A percentile compares a stretch with the other conserved stretches of the same genome.
Evolutionary conservation across 2,113 vertebrate genomes (phyloP).

Genomic region (Malaclemys terrapin): DNA sequence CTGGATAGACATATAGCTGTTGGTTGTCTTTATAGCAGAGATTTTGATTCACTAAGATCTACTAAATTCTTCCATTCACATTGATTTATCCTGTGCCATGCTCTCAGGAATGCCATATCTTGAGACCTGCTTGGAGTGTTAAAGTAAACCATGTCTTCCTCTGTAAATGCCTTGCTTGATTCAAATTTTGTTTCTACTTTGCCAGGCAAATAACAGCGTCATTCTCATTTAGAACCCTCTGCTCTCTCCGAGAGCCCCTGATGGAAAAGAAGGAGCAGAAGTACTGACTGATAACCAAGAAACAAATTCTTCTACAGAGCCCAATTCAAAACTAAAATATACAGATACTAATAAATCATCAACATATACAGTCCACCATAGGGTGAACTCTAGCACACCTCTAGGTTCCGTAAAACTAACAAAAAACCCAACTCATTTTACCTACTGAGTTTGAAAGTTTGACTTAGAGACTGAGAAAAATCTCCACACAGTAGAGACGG

Average conservation of each 20-base stretch:
- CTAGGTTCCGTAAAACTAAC: not conserved
- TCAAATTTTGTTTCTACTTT: not conserved
- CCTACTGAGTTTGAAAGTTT: not conserved
- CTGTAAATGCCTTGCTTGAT: not conserved
- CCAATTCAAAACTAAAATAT: not conserved
- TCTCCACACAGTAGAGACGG: slow-evolving; percentile 4
- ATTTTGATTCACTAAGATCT: not conserved
- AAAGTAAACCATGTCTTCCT: not conserved
- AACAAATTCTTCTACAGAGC: not conserved
- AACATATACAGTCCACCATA: not conserved
- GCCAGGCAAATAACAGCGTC: rapidly evolving
- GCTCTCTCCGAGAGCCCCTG: not conserved
- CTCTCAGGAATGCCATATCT: not conserved
- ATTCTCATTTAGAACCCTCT: not conserved
- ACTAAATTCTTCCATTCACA: not conserved
- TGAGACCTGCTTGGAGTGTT: not conserved
- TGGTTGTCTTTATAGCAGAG: not conserved
- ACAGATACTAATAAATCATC: not conserved
- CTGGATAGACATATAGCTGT: not conserved
- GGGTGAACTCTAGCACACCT: not conserved
- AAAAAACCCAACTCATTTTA: not conserved
- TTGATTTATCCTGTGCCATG: not conserved
- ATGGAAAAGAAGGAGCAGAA: not conserved
- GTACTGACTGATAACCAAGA: not conserved
- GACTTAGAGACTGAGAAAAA: not conserved